Evolutionary conservation across 64 coral and sea anemone genomes (phyloP).

Genomic region (Porites lutea): DNA sequence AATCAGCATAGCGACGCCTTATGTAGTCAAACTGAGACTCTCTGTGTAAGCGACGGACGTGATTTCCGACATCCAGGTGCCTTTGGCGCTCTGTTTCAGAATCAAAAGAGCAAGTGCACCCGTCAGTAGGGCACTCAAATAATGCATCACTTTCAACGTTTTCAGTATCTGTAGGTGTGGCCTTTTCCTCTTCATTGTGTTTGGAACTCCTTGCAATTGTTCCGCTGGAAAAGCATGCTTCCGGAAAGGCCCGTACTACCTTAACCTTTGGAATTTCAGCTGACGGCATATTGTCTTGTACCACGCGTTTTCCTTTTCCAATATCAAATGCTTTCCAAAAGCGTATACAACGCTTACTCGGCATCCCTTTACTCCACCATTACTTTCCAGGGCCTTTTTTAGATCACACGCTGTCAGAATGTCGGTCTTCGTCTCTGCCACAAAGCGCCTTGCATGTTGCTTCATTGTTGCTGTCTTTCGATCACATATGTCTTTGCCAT

Average conservation of each 20-base stretch:
- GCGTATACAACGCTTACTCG: slow-evolving; percentile 28
- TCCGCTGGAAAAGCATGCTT: slow-evolving; percentile 16
- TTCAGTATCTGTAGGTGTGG: neutral
- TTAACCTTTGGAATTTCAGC: slow-evolving; percentile 32
- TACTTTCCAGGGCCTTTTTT: slow-evolving; percentile 44
- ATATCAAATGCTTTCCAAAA: slow-evolving; percentile 53
- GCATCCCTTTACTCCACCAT: slow-evolving; percentile 32
- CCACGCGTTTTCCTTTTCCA: slow-evolving; percentile 47
- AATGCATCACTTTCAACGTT: neutral
- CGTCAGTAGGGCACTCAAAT: slow-evolving; percentile 26
- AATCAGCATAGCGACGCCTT: slow-evolving; percentile 39
- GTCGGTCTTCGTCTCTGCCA: slow-evolving; percentile 48
- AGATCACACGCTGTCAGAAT: slow-evolving; percentile 39
- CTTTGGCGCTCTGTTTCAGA: slow-evolving; percentile 25
- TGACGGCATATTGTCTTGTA: slow-evolving; percentile 38
- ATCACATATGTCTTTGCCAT: slow-evolving; percentile 31
- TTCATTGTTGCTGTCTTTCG: slow-evolving; percentile 31
- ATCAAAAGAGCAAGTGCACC: slow-evolving; percentile 23
- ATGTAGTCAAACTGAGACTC: slow-evolving; percentile 57
- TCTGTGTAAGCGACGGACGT: slow-evolving; percentile 34
- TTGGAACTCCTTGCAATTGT: slow-evolving; percentile 28
- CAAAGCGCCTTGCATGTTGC: slow-evolving; percentile 30
- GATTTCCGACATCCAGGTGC: slow-evolving; percentile 12
- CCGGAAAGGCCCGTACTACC: neutral
- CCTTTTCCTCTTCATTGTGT: slow-evolving; percentile 17